These are phyloP conservation scores for Melanotaenia maccullochi DNA, from an alignment of 2,797 vertebrate genomes.

Conservation along the genomic window DNA sequence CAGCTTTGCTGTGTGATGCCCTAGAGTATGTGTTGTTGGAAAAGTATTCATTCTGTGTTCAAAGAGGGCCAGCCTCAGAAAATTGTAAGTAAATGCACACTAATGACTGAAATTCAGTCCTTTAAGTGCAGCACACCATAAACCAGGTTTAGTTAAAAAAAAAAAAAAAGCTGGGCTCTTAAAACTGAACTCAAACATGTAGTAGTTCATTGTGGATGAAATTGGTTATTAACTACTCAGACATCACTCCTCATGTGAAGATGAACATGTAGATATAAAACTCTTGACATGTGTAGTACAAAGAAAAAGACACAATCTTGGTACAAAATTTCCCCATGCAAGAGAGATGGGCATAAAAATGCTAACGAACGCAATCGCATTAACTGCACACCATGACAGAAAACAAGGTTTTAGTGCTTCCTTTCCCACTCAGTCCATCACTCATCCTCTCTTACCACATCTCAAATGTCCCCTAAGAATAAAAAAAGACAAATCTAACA, in stretches of 20 bases:
- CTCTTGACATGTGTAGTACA: not conserved
- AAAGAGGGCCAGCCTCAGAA: not conserved
- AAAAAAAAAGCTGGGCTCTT: not conserved
- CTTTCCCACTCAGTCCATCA: conserved; percentile 19
- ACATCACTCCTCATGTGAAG: not conserved
- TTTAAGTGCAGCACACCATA: not conserved
- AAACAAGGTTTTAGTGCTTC: conserved; percentile 18
- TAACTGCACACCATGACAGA: conserved; percentile 1
- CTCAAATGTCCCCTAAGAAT: not conserved
- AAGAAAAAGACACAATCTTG: not conserved
- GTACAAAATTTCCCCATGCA: not conserved
- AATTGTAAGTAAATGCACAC: conserved; percentile 6
- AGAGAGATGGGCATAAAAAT: conserved; percentile 6
- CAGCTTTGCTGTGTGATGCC: conserved; percentile 13
- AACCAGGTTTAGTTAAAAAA: not conserved
- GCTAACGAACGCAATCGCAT: not conserved
- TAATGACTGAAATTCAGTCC: not conserved
- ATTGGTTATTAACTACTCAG: not conserved
- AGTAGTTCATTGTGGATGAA: not conserved
- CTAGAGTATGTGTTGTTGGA: conserved; percentile 22
- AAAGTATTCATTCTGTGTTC: conserved; percentile 22
- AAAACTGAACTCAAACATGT: not conserved
- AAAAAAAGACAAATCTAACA: not conserved
- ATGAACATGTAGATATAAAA: not conserved
- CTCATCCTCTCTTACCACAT: not conserved